These are phyloP conservation scores for Neelides folsomi DNA, from an alignment of 2,888 invertebrate genomes.

Conservation along the genomic window DNA sequence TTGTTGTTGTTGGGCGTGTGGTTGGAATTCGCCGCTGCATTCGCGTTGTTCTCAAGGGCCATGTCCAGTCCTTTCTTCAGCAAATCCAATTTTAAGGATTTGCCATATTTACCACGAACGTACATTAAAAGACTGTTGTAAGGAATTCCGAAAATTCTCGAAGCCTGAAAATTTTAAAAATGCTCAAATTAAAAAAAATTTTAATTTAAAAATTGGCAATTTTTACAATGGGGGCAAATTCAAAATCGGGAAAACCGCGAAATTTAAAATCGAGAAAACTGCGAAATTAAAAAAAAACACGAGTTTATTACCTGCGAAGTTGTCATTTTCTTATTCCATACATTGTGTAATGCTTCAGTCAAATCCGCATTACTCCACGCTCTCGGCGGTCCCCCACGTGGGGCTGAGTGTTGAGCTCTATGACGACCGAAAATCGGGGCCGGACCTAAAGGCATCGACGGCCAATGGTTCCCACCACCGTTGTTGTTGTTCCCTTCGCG, in stretches of 20 bases:
- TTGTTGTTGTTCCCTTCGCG: constrained; percentile 1
- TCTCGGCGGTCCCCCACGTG: constrained; percentile 74
- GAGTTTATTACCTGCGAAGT: constrained; percentile 50
- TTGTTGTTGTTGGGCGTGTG: constrained; percentile 4
- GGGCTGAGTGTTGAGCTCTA: constrained; percentile 82
- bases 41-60: constrained; percentile 25
- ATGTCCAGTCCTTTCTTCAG: constrained; percentile 54
- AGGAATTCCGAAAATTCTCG: constrained; percentile 80
- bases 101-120: constrained; percentile 84
- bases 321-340: constrained; percentile 93
- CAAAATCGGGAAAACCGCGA: too few relatives aligned
- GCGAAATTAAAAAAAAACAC: too few relatives aligned
- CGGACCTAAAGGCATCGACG: constrained; percentile 21
- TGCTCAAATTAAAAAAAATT: too few relatives aligned
- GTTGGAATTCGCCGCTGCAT: constrained; percentile 2
- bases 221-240: too few relatives aligned
- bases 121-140: constrained; percentile 85
- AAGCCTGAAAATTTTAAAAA: constrained; percentile 48
- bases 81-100: constrained; percentile 75
- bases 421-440: constrained; percentile 44
- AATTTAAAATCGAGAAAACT: too few relatives aligned
- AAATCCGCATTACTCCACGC: constrained; percentile 87
- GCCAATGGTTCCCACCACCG: constrained; percentile 13
- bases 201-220: too few relatives aligned
- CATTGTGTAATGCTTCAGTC: constrained; percentile 78